Evolutionary conservation across 2,888 invertebrate genomes (phyloP).

Genomic region (Scotopteryx bipunctaria): DNA sequence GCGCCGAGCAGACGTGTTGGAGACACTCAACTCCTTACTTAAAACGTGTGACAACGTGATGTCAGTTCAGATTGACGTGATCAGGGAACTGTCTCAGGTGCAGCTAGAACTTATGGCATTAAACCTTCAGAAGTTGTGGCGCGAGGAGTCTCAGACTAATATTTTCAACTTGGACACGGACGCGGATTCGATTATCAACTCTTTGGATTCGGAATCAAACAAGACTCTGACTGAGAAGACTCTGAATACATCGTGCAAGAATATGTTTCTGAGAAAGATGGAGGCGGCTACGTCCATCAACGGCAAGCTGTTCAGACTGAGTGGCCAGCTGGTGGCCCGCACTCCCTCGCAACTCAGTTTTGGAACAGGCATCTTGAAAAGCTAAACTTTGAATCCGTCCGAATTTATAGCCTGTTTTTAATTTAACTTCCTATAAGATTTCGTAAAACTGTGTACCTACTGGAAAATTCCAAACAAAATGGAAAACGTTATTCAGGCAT

Average conservation of each 20-base stretch:
- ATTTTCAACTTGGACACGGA: conserved; percentile 65
- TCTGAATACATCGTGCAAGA: conserved; percentile 64
- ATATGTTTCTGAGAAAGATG: conserved; percentile 73
- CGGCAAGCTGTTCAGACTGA: conserved; percentile 66
- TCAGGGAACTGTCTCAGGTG: conserved; percentile 84
- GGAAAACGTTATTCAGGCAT: not conserved
- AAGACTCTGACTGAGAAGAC: conserved; percentile 72
- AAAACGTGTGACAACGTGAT: conserved; percentile 74
- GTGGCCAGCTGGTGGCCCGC: conserved; percentile 58
- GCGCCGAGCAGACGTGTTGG: conserved; percentile 83
- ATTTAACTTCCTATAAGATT: not conserved
- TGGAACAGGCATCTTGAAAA: conserved; percentile 43
- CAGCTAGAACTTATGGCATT: conserved; percentile 85
- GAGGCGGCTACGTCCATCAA: conserved; percentile 72
- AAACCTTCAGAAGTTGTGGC: conserved; percentile 83
- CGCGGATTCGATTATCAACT: conserved; percentile 71
- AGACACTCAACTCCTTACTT: conserved; percentile 80
- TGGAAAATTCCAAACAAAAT: not conserved
- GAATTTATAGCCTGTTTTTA: not conserved
- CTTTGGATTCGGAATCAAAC: conserved; percentile 65
- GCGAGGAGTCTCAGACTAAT: conserved; percentile 73
- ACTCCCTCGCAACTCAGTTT: conserved; percentile 66
- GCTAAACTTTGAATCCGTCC: conserved; percentile 17
- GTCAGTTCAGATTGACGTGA: conserved; percentile 82
- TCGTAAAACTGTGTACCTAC: not conserved